Conservation (phyloP, 2,888 invertebrate species). For the Chaetogeoica ovagalla region DNA sequence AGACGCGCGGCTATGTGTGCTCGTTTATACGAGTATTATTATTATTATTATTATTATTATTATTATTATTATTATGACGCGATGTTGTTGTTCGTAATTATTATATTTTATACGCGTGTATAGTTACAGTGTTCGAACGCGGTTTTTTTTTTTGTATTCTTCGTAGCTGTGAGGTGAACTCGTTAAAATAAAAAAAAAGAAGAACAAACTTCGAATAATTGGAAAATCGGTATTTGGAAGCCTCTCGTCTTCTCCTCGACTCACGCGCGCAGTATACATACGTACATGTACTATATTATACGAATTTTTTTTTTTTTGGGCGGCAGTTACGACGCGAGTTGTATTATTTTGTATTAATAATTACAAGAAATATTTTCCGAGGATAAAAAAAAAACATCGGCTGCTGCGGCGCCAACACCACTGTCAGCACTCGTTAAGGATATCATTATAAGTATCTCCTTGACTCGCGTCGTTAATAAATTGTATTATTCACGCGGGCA, state of each 20-base stretch:
- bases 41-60: not conserved
- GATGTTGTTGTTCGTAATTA: not conserved
- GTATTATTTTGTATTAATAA: no score
- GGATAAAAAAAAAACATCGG: no score
- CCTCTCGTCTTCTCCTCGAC: no score
- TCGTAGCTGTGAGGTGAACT: constrained; percentile 26
- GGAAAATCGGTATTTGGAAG: constrained; percentile 9
- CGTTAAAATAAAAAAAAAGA: constrained; percentile 15
- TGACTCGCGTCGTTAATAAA: no score
- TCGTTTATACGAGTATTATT: not conserved
- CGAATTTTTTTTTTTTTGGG: not conserved
- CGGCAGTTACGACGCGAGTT: not conserved
- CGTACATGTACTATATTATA: not conserved
- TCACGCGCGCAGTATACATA: not conserved
- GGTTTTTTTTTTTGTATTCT: not conserved
- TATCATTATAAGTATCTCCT: no score
- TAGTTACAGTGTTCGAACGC: not conserved
- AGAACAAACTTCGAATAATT: constrained; percentile 4
- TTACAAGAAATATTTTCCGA: no score
- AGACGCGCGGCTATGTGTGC: no score
- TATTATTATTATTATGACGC: no score
- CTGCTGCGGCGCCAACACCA: no score
- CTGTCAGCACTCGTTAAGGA: no score
- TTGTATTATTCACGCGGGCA: no score
- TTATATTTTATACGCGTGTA: not conserved